Evolutionary conservation across 2,113 vertebrate genomes (phyloP), one percentile per base, ranked within the genome.

Genomic region (Triplophysa tibetana): DNA sequence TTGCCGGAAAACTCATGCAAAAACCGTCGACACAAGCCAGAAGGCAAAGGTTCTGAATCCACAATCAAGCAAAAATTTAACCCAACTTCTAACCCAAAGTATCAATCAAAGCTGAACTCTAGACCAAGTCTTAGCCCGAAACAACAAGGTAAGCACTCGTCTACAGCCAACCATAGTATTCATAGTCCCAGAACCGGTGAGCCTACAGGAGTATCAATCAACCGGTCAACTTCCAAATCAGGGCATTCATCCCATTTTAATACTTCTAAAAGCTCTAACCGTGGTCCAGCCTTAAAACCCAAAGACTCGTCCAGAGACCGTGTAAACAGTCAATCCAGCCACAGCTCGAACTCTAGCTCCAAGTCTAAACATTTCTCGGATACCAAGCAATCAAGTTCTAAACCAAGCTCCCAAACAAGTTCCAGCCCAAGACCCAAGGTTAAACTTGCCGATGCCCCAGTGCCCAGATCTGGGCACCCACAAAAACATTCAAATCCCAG

Each of bases 401-500:
- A 77, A 62, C 82, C 78, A 1, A 85, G 58, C 72, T 63, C 70
- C 2, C 86, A 80, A 74, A 58, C 77, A 3, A 85, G 68, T 62
- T 67, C 83, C 13, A 83, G 67, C 8, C 73, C 80, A 13, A 88
- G 86, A 67, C 82, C 82, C 19, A 85, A 82, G 64, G 43, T 82
- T 69, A 91, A 88, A 75, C 58, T 81, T 45, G 85, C 81, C 56
- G 85, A 89, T n/a, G 45, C 65, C 26, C 3, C 80, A 8, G 74
- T 56, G 13, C 41, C 11, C 54, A 83, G 26, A 83, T 63, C 12
- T 76, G 85, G 80, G 81, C 45, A 82, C 26, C 77, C 80, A 62
- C 82, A 81, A 41, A 90, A 79, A 80, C 88, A 86, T 58, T 19
- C 73, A 61, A 87, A 87, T 63, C 24, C 65, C 38, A 91, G 85